Base-by-base conservation (phyloP, 2,113 vertebrate genomes). In the Antechinus stuartii region DNA sequence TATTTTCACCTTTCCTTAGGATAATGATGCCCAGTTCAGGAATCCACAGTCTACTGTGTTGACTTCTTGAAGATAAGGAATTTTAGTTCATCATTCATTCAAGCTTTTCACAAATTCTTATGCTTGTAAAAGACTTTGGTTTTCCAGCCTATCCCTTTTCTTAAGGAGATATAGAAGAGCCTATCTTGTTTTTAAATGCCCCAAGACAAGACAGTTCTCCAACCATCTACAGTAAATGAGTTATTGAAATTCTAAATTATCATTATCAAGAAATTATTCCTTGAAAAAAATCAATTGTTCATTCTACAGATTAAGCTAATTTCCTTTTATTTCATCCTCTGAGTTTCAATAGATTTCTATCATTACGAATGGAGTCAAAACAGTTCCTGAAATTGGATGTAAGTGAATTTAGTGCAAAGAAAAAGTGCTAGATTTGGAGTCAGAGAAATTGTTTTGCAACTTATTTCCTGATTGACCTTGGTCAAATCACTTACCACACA, bases 1-100 rank as follows among this genome's bases (percentile, higher is more conserved):
- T 25, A n/a, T 91, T 90, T 90, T 4, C 61, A 50, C 9, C 57
- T 92, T 94, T 95, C 95, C 57, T 30, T 54, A 94, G 47, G 14
- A 89, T 53, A 52, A 42, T 93, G 24, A 56, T 24, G 55, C 76
- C 5, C 2, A 92, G 8, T 95, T 0, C 50, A 96, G 61, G 1
- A 95, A 50, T 42, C 0, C 0, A 24, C 9, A 1, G 1, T 92
- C 47, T 93, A 91, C 14, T 68, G 12, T 35, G 10, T 68, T 61
- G 91, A 25, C 14, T 5, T 54, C 92, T 92, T 95, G 56, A 19
- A 94, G 50, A 24, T 97, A 50, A 35, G 0, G 0, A 92, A 52
- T 27, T 90, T 53, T 35, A 90, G 84, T 95, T 50, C 49, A 52
- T 90, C 46, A 94, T 8, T 53, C 49, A 27, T 50, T 50, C 26